phyloP scores from a whole-genome alignment of 2,797 vertebrate genomes.

The Melanotaenia pygmaea region DNA sequence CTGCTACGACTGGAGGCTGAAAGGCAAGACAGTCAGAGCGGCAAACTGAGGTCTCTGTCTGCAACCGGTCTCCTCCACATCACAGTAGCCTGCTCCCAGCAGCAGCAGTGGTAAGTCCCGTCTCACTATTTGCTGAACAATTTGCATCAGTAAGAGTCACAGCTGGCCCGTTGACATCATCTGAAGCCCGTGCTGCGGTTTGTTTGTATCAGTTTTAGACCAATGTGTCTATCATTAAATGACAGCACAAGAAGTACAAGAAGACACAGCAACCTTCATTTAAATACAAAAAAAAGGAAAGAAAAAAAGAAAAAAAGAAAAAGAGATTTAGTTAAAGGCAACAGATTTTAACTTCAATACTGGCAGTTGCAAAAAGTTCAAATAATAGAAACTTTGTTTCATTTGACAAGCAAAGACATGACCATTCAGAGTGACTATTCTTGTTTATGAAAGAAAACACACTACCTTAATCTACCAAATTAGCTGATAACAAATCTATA shows the following conservation, averaged over 20 bases:
- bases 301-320: too few species aligned
- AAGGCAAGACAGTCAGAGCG: constrained; percentile 33
- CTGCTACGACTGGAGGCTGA: constrained; percentile 15
- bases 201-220: constrained; percentile 24
- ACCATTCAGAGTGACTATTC: too few species aligned
- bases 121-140: constrained; percentile 15
- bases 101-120: constrained; percentile 6
- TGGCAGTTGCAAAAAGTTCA: too few species aligned
- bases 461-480: too few species aligned
- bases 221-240: too few species aligned
- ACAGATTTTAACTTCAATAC: too few species aligned
- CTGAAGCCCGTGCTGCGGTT: constrained; percentile 29
- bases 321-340: too few species aligned
- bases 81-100: constrained; percentile 23
- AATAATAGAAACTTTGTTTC: too few species aligned
- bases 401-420: too few species aligned
- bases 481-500: too few species aligned
- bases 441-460: too few species aligned
- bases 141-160: constrained; percentile 52
- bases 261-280: background rate
- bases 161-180: constrained; percentile 49
- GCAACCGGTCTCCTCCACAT: constrained; percentile 42
- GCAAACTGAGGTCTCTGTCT: constrained; percentile 25
- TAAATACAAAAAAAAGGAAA: background rate
- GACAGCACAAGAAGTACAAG: background rate